These are phyloP conservation scores for Polypterus bichir DNA, from an alignment of 2,113 vertebrate genomes.

Conservation along the genomic window DNA sequence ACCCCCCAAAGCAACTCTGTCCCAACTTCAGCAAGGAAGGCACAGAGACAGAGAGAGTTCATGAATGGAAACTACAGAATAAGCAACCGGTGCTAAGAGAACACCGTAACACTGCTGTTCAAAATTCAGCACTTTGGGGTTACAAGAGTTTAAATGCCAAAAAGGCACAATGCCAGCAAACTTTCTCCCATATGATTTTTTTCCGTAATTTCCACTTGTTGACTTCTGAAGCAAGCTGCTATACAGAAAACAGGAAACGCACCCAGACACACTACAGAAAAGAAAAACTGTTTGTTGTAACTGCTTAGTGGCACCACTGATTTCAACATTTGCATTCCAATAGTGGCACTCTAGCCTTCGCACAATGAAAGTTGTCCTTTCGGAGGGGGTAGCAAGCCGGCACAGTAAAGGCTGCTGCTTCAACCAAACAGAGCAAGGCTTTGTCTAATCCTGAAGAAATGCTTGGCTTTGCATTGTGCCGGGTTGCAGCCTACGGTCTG, in stretches of 20 bases:
- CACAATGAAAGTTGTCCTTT: slow-evolving; percentile 61
- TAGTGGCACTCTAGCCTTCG: slow-evolving; percentile 46
- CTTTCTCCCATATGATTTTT: too few relatives aligned
- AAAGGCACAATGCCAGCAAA: too few relatives aligned
- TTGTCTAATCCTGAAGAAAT: slow-evolving; percentile 59
- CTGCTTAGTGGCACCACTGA: slow-evolving; percentile 38
- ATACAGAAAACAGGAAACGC: slow-evolving; percentile 48
- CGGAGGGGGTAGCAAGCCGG: slow-evolving; percentile 34
- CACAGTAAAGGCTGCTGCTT: slow-evolving; percentile 60
- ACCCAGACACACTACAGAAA: slow-evolving; percentile 32
- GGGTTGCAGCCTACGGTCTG: slow-evolving; percentile 44
- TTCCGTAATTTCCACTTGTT: too few relatives aligned
- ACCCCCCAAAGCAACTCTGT: too few relatives aligned
- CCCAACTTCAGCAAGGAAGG: too few relatives aligned
- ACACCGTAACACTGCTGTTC: too few relatives aligned
- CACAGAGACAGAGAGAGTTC: too few relatives aligned
- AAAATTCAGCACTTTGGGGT: too few relatives aligned
- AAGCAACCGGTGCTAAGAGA: too few relatives aligned
- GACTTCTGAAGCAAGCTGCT: slow-evolving; percentile 26
- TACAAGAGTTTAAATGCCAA: too few relatives aligned
- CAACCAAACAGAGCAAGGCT: slow-evolving; percentile 43
- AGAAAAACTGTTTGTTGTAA: slow-evolving; percentile 52
- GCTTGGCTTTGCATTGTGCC: slow-evolving; percentile 37
- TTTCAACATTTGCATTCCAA: slow-evolving; percentile 55
- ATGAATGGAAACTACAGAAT: too few relatives aligned